These are phyloP conservation scores for Caenorhabditis elegans DNA, from an alignment of 1,140 invertebrate genomes.

Conservation along the genomic window WBcel235 BX284602.5:8516501-8517000, in stretches of 20 bases:
- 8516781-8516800: too few species aligned
- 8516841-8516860: too few species aligned
- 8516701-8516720: not conserved
- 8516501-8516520: constrained; percentile 18
- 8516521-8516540: constrained; percentile 41
- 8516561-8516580: constrained; percentile 55
- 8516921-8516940: not conserved
- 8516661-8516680: constrained; percentile 48
- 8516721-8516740: too few species aligned
- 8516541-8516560: constrained; percentile 48
- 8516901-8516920: too few species aligned
- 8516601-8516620: constrained; percentile 45
- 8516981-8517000: not conserved
- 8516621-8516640: constrained; percentile 50
- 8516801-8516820: not conserved
- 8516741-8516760: too few species aligned
- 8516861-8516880: too few species aligned
- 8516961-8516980: not conserved
- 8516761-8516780: too few species aligned
- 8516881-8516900: not conserved
- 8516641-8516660: constrained; percentile 53
- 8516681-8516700: constrained; percentile 42
- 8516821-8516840: too few species aligned
- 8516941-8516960: not conserved
- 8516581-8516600: constrained; percentile 52